These are phyloP conservation scores for Bostrychus sinensis DNA, from an alignment of 2,113 vertebrate genomes.

Conservation along the genomic window DNA sequence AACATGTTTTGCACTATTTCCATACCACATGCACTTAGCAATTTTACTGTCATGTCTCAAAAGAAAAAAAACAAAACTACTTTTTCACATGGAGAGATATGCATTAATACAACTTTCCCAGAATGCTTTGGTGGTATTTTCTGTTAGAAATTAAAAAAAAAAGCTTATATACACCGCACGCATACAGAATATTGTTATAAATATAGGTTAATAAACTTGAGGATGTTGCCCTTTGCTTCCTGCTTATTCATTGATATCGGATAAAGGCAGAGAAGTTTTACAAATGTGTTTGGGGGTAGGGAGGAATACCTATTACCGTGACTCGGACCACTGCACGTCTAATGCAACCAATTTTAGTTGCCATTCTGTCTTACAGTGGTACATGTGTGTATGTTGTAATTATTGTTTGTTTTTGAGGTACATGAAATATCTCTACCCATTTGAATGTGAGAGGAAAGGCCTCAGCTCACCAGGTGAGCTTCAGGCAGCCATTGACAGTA, in stretches of 20 bases:
- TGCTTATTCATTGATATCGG: background rate
- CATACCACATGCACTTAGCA: background rate
- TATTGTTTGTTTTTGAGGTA: slow-evolving; percentile 56
- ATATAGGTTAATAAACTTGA: background rate
- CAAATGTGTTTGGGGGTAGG: background rate
- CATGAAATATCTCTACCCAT: slow-evolving; percentile 98
- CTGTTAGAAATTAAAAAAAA: background rate
- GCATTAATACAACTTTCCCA: background rate
- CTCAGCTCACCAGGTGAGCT: slow-evolving; percentile 94
- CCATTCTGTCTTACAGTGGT: background rate
- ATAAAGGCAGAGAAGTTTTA: background rate
- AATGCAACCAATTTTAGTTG: background rate
- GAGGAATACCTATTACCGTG: slow-evolving; percentile 7
- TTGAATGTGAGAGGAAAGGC: slow-evolving; percentile 94
- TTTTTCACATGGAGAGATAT: background rate
- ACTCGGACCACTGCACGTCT: no score
- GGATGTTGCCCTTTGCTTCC: background rate
- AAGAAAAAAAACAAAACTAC: background rate
- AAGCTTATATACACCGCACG: background rate
- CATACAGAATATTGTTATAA: no score
- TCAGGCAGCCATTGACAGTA: slow-evolving; percentile 96
- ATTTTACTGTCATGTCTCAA: slow-evolving; percentile 5
- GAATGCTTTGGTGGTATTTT: no score
- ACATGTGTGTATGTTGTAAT: background rate
- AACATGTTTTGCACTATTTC: slow-evolving; percentile 10